Evolutionary conservation across 2,113 vertebrate species (phyloP), one percentile per base, ranked within the genome.

Genomic region (Nesoenas mayeri): DNA sequence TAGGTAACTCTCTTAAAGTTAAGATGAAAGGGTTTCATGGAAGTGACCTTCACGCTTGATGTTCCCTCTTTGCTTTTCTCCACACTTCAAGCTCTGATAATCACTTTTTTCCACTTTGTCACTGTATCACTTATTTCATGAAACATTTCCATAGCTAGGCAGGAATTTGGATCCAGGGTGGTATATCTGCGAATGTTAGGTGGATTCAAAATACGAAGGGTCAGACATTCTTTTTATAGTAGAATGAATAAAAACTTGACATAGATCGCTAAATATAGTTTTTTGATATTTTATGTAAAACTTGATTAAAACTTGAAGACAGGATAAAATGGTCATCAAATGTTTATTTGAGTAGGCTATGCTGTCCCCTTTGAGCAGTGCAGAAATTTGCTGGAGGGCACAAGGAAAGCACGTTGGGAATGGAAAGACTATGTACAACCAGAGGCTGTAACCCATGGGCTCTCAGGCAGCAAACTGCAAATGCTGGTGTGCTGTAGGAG

Each of bases 1-100:
- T 64, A 85, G 26, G 60, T 89, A 77, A 67, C 53, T 75, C 64
- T 91, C 74, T 57, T 72, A 62, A 69, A 96, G 58, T 86, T 74
- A 88, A 80, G 93, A 93, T 95, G 28, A 94, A 96, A 88, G 17
- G 24, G 65, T 91, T 86, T 10, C 19, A 22, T 92, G 70, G 86
- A 95, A 91, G 85, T 75, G 77, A 71, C 87, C 87, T 93, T 93
- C 86, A 44, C 1, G 17, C 79, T 86, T 87, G 65, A 61, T 79
- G 32, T 66, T 66, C 38, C 11, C 29, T 56, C 44, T 53, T 32
- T 61, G 48, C 47, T 81, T 92, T 91, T 72, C 51, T 85, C n/a
- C 56, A 26, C 3, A 1, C 71, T 56, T 77, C 57, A 82, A 87
- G 25, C 28, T 87, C 38, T 81, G 54, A n/a, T 65, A 66, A 50